phyloP scores from a whole-genome alignment of 2,888 invertebrate species.

The Hydraecia micacea region DNA sequence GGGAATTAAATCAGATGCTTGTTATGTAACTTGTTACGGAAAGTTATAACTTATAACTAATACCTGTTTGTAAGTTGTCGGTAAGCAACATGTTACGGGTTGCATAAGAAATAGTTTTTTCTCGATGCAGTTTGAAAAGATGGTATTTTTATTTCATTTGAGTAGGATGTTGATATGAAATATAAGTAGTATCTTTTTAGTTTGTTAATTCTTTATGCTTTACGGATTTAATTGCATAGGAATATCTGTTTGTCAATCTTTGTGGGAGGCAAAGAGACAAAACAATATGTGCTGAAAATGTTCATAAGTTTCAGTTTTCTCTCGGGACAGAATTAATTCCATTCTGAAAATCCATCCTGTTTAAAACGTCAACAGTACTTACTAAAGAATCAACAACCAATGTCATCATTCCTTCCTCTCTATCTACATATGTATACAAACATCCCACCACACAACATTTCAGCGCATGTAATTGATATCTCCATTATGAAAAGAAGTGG shows the following conservation, averaged over 20 bases:
- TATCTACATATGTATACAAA: no score
- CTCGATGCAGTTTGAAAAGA: constrained; percentile 34
- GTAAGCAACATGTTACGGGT: constrained; percentile 34
- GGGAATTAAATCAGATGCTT: constrained; percentile 51
- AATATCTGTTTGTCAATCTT: background rate
- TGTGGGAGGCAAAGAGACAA: background rate
- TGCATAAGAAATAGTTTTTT: constrained; percentile 23
- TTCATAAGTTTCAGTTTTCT: background rate
- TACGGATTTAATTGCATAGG: no score
- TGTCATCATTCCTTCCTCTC: background rate
- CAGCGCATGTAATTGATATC: constrained; percentile 51
- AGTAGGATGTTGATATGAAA: background rate
- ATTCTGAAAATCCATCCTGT: background rate
- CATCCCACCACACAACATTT: background rate
- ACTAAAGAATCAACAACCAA: background rate
- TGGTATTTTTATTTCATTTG: constrained; percentile 21
- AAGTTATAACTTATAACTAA: constrained; percentile 54
- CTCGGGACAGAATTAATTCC: background rate
- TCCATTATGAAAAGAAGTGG: constrained; percentile 28
- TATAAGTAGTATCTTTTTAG: background rate
- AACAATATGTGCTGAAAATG: background rate
- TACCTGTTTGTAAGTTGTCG: constrained; percentile 40
- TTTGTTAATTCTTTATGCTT: no score
- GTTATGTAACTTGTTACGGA: constrained; percentile 51
- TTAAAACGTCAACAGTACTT: background rate